Conservation (phyloP, 2,888 invertebrate genomes). For the Caenorhabditis sp. region DNA sequence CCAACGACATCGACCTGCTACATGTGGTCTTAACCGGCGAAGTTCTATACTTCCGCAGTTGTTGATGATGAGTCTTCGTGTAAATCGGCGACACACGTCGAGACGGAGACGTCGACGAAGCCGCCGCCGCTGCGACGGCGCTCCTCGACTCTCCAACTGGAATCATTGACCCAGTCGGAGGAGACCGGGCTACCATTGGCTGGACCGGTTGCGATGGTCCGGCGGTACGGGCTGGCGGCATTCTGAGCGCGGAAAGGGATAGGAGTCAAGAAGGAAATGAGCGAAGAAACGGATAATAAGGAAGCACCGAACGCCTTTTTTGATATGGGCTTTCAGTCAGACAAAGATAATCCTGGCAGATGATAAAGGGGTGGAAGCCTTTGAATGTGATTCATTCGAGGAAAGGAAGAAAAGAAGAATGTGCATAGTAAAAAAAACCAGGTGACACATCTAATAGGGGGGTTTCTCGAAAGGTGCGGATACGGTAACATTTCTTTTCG, state of each 20-base stretch:
- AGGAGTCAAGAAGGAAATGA: conserved; percentile 5
- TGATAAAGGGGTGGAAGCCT: not conserved
- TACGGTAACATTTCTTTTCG: too few species aligned
- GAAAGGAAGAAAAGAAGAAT: not conserved
- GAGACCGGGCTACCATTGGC: conserved; percentile 47
- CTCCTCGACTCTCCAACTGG: conserved; percentile 17
- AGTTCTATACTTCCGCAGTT: conserved; percentile 6
- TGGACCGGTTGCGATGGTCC: conserved; percentile 62
- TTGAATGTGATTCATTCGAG: conserved; percentile 13
- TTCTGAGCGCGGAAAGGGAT: conserved; percentile 16
- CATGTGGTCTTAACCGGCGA: conserved; percentile 32
- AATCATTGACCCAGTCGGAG: conserved; percentile 59
- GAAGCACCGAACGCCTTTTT: conserved; percentile 21
- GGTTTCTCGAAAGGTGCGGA: too few species aligned
- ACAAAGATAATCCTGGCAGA: conserved; percentile 6
- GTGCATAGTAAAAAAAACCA: not conserved
- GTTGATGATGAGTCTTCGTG: conserved; percentile 26
- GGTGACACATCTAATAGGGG: conserved; percentile 10
- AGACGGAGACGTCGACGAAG: conserved; percentile 10
- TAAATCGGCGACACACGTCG: conserved; percentile 44
- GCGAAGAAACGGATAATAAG: conserved; percentile 1
- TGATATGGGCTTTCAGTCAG: conserved; percentile 5
- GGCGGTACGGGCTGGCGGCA: conserved; percentile 62
- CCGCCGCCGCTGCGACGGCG: conserved; percentile 3
- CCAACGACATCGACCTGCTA: conserved; percentile 47